Evolutionary conservation across 2,797 vertebrate genomes (phyloP).

Genomic region (Rhincodon typus): DNA sequence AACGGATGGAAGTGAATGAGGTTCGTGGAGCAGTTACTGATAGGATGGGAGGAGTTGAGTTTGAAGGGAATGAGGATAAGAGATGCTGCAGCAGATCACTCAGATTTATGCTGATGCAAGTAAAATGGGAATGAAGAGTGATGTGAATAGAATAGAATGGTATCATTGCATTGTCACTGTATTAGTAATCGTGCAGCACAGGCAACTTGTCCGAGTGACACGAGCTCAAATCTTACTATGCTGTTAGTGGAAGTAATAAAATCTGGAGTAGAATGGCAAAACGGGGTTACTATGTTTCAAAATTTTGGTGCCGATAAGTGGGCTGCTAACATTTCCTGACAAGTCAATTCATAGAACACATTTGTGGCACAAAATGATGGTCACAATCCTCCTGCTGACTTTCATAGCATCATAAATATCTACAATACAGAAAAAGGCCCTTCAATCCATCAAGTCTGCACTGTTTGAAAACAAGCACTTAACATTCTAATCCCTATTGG

Average conservation of each 20-base stretch:
- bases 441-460: no score
- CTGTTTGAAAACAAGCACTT: no score
- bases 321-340: neutral
- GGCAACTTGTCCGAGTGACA: no score
- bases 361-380: neutral
- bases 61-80: neutral
- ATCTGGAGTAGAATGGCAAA: no score
- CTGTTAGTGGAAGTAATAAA: no score
- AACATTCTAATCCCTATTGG: no score
- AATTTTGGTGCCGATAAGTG: neutral
- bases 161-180: neutral
- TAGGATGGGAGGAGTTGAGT: neutral
- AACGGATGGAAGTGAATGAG: neutral
- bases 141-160: neutral
- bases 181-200: no score
- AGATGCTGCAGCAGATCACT: neutral
- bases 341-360: neutral
- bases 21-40: neutral
- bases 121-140: neutral
- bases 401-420: no score
- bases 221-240: no score
- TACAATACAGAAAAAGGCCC: no score
- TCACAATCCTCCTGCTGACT: neutral
- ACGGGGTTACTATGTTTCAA: neutral
- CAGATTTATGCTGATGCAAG: neutral